Conservation (phyloP, 2,888 invertebrate genomes). For the Tenthredo notha region DNA sequence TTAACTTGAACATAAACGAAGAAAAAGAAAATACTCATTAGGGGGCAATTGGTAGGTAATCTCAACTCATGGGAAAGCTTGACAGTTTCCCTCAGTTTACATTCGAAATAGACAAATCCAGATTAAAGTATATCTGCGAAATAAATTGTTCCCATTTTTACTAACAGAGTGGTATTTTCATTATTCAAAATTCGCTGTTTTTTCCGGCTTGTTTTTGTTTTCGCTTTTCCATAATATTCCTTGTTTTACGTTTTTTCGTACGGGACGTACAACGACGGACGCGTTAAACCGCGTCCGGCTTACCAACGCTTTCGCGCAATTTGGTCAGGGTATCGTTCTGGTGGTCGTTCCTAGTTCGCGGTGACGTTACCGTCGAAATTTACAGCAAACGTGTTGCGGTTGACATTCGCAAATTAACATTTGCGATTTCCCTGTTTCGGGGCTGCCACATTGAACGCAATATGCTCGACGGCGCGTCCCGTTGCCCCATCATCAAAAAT, state of each 20-base stretch:
- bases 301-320: conserved; percentile 33
- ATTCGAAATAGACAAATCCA: neutral
- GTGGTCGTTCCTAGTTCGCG: conserved; percentile 31
- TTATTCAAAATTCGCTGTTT: neutral
- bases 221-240: neutral
- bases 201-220: neutral
- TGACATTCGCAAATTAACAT: conserved; percentile 51
- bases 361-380: conserved; percentile 41
- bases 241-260: neutral
- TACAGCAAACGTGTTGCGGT: conserved; percentile 49
- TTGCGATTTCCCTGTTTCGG: conserved; percentile 26
- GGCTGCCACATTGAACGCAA: neutral
- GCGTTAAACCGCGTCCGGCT: conserved; percentile 41
- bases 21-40: neutral
- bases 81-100: neutral
- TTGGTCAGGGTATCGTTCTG: neutral
- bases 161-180: neutral
- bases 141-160: neutral
- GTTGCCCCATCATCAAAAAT: neutral
- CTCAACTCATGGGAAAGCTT: neutral
- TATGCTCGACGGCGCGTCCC: neutral
- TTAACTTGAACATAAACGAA: neutral
- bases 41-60: neutral
- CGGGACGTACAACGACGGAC: conserved; percentile 13
- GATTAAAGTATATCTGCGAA: neutral